Evolutionary conservation across 1,140 invertebrate genomes (phyloP).

Genomic region (Psix sp.): DNA sequence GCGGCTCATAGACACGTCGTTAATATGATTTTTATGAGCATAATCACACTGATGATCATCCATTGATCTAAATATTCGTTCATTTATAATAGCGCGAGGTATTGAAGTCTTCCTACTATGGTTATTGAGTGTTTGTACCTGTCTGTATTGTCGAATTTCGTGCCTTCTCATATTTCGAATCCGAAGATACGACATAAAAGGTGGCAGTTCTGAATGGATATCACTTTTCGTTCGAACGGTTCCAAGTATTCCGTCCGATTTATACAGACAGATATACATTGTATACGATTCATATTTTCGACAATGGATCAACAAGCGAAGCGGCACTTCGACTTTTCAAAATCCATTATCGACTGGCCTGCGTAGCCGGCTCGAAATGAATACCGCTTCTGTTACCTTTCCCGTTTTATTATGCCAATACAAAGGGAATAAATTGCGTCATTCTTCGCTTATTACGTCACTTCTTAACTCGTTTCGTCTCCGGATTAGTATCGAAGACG

Average conservation of each 20-base stretch:
- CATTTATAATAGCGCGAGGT: constrained; percentile 32
- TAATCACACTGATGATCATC: constrained; percentile 15
- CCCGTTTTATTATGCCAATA: constrained; percentile 18
- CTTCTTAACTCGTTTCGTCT: constrained; percentile 16
- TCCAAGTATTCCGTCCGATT: constrained; percentile 57
- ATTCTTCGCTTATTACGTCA: constrained; percentile 40
- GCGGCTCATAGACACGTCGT: constrained; percentile 3
- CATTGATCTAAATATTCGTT: constrained; percentile 40
- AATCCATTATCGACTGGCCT: constrained; percentile 27
- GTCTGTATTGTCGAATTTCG: constrained; percentile 63
- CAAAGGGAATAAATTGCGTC: constrained; percentile 29
- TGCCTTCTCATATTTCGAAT: constrained; percentile 66
- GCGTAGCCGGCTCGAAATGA: constrained; percentile 6
- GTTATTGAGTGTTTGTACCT: constrained; percentile 72
- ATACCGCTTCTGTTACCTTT: constrained; percentile 15
- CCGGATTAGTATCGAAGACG: constrained; percentile 12
- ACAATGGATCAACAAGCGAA: constrained; percentile 41
- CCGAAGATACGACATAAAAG: constrained; percentile 56
- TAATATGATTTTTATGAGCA: constrained; percentile 33
- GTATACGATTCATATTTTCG: constrained; percentile 25
- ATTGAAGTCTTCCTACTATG: constrained; percentile 53
- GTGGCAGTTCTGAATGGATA: constrained; percentile 63
- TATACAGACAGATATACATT: constrained; percentile 46
- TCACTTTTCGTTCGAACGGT: constrained; percentile 63
- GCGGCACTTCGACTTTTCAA: constrained; percentile 45